Evolutionary conservation across 2,797 vertebrate species (phyloP), one percentile per base, ranked within the genome.

Genomic region (Oryzias sinensis): DNA sequence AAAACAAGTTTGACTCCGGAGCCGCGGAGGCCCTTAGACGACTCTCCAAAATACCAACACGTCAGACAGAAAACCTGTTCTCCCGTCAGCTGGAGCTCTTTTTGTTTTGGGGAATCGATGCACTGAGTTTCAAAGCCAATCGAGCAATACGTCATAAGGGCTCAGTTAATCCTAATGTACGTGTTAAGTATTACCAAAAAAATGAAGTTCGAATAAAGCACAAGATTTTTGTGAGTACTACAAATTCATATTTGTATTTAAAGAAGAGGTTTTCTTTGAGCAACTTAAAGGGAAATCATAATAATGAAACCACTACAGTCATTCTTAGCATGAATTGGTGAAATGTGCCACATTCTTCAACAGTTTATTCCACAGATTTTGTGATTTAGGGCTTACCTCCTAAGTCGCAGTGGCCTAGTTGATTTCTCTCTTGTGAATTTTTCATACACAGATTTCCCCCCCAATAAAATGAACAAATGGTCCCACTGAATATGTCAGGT

Each of bases 61-160:
- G 41, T 57, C 45, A 51, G 27, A 53, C 25, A 29, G 20, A 29
- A 49, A 87, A 90, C 87, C 78, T 65, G 86, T 88, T 85, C 71
- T 0, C 2, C 49, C 17, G 11, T 42, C 24, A 22, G 40, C 33
- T 43, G 37, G 29, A 25, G 14, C 16, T 6, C 51, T 25, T 13
- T 62, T 27, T 56, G 2, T 29, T 18, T 18, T 42, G 14, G 22
- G 41, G 5, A 33, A 33, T 33, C 8, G 9, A 37, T 37, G 27
- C 27, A 27, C 27, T 2, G 27, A 7, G 27, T 27, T 27, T 27
- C 9, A 37, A 37, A 37, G 9, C 33, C 13, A 37, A 37, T 11
- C 33, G 11, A 37, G 9, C 29, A 33, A 33, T 33, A 33, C 29
- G 29, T 37, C 33, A 37, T 37, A 3, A 37, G 11, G 33, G 33